Base-by-base conservation (phyloP, 2,888 invertebrate species). In the Bursaphelenchus okinawaensis region DNA sequence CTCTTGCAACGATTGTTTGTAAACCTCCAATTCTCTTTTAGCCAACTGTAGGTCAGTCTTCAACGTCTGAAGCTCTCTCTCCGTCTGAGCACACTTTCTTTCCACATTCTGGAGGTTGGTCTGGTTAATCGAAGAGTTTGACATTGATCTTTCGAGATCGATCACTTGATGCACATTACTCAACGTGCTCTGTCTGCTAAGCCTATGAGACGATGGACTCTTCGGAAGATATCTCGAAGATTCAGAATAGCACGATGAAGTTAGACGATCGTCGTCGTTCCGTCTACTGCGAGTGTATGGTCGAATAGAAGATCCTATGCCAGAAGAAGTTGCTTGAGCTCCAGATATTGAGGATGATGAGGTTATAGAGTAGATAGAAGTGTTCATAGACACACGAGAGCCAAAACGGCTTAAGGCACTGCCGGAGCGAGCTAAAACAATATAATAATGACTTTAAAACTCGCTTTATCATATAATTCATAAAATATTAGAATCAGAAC, bases 11-110 rank as follows among this genome's bases (percentile, higher is more conserved):
- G 75, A 71, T 7, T 68, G 67, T 64, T 79, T 79, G 71, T 79
- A 79, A 20, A 79, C 79, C 54, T 79, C 79, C 26, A 79, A 54
- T 56, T 79, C 79, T 29, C 79, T 60, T 51, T 71, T 75, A 23
- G 71, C 61, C 54, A 79, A 54, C 51, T 77, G 77, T 7, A 71
- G 61, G 56, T 79, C 78, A 9, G 76, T 77, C 29, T 74, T 75
- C 22, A 52, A 67, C 58, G 23, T 66, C 52, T 63, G 73, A 52
- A 67, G 65, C 67, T 66, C 73, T 61, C 74, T 68, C 26, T 78
- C 78, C 27, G 76, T 61, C n/a, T 75, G 73, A 51, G 60, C 40
- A 27, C 76, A 73, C 57, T 69, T 73, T 54, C 75, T 57, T 51
- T 79, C 79, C 26, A 74, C 71, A 26, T 71, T 76, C 54, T 77